These are phyloP conservation scores for Mormyrops boulengeri DNA, from an alignment of 2,797 vertebrate genomes.

Conservation along the genomic window DNA sequence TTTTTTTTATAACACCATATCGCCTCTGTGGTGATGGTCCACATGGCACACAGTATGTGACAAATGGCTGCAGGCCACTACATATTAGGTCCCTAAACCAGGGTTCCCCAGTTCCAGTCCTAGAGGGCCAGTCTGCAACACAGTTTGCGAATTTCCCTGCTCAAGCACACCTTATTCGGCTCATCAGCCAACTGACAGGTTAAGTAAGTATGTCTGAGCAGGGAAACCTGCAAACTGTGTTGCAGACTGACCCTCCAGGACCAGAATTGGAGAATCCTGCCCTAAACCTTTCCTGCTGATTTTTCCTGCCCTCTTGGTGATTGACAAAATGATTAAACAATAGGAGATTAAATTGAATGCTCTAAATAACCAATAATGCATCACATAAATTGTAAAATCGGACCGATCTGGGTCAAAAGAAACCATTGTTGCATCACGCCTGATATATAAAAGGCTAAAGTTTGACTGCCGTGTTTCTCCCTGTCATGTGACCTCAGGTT, in stretches of 20 bases:
- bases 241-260: neutral
- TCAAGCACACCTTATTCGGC: neutral
- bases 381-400: neutral
- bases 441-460: neutral
- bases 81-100: neutral
- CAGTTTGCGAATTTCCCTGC: neutral
- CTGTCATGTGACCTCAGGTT: neutral
- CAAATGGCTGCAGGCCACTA: neutral
- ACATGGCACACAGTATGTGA: neutral
- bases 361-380: neutral
- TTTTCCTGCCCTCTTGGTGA: neutral
- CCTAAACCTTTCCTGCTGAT: neutral
- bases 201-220: neutral
- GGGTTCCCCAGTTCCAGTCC: neutral
- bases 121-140: neutral
- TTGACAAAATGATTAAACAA: neutral
- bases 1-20: neutral
- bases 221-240: neutral
- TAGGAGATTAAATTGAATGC: neutral
- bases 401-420: neutral
- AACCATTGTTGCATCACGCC: neutral
- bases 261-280: neutral
- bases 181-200: neutral
- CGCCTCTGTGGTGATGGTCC: neutral
- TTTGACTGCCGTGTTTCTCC: neutral